A percentile compares a stretch with the other conserved stretches of the same genome.
These are phyloP conservation scores for Spicauda simplicius DNA, from an alignment of 2,888 invertebrate genomes.

Conservation along the genomic window DNA sequence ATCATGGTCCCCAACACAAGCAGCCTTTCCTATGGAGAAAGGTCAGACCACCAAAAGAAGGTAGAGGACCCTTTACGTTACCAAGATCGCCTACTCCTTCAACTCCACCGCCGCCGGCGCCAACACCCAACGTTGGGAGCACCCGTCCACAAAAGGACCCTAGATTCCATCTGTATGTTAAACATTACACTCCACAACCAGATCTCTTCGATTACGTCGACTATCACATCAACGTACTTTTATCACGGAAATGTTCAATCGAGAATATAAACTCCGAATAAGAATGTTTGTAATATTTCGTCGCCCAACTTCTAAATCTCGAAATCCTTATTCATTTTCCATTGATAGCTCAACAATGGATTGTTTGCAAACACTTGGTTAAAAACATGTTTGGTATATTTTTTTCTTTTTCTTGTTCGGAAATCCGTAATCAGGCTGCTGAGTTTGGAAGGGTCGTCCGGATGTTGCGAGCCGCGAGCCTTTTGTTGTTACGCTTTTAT, in stretches of 20 bases:
- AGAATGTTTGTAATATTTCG: constrained; percentile 37
- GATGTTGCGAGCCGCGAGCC: constrained; percentile 82
- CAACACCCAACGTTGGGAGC: constrained; percentile 49
- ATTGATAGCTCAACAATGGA: constrained; percentile 55
- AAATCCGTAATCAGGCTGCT: constrained; percentile 84
- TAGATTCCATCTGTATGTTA: constrained; percentile 71
- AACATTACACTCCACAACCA: constrained; percentile 72
- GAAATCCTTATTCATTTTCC: constrained; percentile 46
- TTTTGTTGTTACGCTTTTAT: constrained; percentile 84
- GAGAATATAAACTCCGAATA: constrained; percentile 57
- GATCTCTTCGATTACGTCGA: constrained; percentile 73
- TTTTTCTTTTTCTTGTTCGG: constrained; percentile 79
- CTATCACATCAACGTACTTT: constrained; percentile 69
- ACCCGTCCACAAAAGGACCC: constrained; percentile 59
- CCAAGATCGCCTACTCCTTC: constrained; percentile 43
- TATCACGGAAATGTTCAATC: constrained; percentile 64
- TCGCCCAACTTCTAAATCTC: constrained; percentile 35
- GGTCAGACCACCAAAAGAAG: constrained; percentile 51
- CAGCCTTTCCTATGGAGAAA: constrained; percentile 75
- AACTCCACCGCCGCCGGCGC: constrained; percentile 53
- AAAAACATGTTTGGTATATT: constrained; percentile 58
- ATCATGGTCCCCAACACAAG: constrained; percentile 67
- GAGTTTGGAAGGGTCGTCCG: constrained; percentile 84
- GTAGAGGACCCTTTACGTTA: constrained; percentile 66
- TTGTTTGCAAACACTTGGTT: constrained; percentile 63